These are phyloP conservation scores for Rallus crepitans DNA, from an alignment of 2,797 vertebrate species.

Conservation along the genomic window DNA sequence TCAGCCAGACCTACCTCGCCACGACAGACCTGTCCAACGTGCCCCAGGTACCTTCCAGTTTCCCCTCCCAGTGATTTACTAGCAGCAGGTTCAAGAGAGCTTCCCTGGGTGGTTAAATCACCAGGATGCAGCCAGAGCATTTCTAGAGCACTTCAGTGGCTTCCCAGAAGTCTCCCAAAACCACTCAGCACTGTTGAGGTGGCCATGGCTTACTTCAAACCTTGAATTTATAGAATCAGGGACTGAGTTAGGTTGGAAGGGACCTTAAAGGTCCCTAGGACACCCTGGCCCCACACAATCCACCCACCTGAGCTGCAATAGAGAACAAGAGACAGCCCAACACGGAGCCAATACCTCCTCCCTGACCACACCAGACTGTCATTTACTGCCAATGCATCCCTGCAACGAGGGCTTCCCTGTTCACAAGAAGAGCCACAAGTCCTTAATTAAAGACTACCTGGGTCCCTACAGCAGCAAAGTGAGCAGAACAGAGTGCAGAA, in stretches of 20 bases:
- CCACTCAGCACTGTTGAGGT: fast-evolving
- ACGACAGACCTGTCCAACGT: not conserved
- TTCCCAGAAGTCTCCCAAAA: not conserved
- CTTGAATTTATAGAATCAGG: no score
- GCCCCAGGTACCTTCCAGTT: not conserved
- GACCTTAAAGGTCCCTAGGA: no score
- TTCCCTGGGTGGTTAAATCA: not conserved
- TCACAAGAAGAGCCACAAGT: not conserved
- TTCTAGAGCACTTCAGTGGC: not conserved
- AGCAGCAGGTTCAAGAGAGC: not conserved
- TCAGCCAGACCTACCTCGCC: not conserved
- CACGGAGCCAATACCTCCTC: not conserved
- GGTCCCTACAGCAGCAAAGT: not conserved
- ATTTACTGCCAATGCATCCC: slow-evolving; percentile 28
- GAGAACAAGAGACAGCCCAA: not conserved
- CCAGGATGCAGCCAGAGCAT: not conserved
- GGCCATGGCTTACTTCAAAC: fast-evolving
- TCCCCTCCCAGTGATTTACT: not conserved
- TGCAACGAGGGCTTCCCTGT: not conserved
- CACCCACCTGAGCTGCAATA: fast-evolving
- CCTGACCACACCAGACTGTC: not conserved
- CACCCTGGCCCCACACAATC: not conserved
- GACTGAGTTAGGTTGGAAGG: no score
- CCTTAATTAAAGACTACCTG: not conserved
- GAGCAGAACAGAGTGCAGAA: not conserved